phyloP scores from a whole-genome alignment of 2,888 invertebrate genomes.

The Rosalia funebris region DNA sequence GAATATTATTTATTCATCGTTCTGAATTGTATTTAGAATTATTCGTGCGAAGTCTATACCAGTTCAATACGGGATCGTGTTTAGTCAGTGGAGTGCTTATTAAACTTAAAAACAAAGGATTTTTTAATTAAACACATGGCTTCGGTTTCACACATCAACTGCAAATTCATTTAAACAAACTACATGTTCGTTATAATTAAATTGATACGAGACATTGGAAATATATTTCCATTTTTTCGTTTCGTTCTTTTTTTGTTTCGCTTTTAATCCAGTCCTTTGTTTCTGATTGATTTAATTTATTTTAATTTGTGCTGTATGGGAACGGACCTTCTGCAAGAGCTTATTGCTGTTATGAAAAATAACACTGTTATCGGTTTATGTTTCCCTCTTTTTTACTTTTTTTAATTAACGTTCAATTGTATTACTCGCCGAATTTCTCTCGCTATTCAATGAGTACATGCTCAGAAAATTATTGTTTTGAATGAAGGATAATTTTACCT shows the following conservation, averaged over 20 bases:
- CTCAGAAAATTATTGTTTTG: too few relatives aligned
- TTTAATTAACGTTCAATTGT: slow-evolving; percentile 38
- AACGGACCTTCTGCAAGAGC: slow-evolving; percentile 41
- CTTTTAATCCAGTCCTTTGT: slow-evolving; percentile 50
- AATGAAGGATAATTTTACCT: too few relatives aligned
- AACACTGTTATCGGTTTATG: slow-evolving; percentile 40
- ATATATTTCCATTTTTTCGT: slow-evolving; percentile 50
- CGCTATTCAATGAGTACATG: too few relatives aligned
- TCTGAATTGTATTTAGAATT: slow-evolving; percentile 59
- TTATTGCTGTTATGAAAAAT: slow-evolving; percentile 42
- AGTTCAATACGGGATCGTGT: slow-evolving; percentile 57
- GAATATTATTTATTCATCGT: slow-evolving; percentile 54
- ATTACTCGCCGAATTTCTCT: slow-evolving; percentile 5
- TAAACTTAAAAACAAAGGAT: slow-evolving; percentile 65
- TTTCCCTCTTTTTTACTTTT: slow-evolving; percentile 35
- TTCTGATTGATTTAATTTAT: slow-evolving; percentile 50
- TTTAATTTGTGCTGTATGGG: slow-evolving; percentile 42
- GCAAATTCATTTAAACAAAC: slow-evolving; percentile 63
- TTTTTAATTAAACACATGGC: slow-evolving; percentile 64
- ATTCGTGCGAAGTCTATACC: slow-evolving; percentile 58
- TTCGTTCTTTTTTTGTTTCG: slow-evolving; percentile 43
- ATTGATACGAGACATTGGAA: slow-evolving; percentile 61
- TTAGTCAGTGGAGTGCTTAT: slow-evolving; percentile 62
- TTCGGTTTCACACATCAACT: slow-evolving; percentile 64
- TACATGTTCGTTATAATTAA: slow-evolving; percentile 62